Base-by-base conservation (phyloP, 2,888 invertebrate species). In the Anorthoa munda region DNA sequence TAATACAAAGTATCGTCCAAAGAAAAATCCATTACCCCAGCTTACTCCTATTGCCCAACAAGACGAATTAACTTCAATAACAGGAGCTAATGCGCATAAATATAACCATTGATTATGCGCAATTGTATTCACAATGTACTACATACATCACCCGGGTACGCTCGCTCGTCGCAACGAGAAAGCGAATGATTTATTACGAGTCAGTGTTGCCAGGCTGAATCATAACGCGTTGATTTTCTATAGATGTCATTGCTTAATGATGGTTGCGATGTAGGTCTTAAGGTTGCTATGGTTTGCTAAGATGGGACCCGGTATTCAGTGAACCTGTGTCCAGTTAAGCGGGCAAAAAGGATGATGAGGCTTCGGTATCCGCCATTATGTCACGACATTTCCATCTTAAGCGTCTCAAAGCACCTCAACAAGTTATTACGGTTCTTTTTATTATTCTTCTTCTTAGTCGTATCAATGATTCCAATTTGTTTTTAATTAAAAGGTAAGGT, bases 121-220 rank as follows among this genome's bases (percentile, higher is more conserved):
- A 76, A 87, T 88, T 85, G 87, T 88, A 86, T 86, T 86, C 84
- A 83, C 74, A 85, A 79, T 83, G 82, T 79, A 81, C 82, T 75
- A 84, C 86, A 88, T 86, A 86, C 79, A 87, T 88, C 86, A 88
- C 85, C 74, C 66, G 75, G 46, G 23, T 80, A 75, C 72, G 84
- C 81, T 76, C 82, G 82, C 73, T 77, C 66, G 77, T 77, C 82
- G 82, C 66, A 76, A 68, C 79, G 85, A 85, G 89, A 89, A 89
- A 88, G 88, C 85, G 71, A 79, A 87, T 89, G 90, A 90, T 90
- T 90, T 89, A 90, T 89, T 84, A 86, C 81, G 77, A 66, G 73
- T 75, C 74, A 58, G n/a, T 65, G 50, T 58, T 74, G 75, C 73
- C 66, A 66, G 68, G 15, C 61, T 79, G 74, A 85, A 83, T 84